Evolutionary conservation across 2,888 invertebrate genomes (phyloP).

Genomic region (Caenorhabditis japonica): DNA sequence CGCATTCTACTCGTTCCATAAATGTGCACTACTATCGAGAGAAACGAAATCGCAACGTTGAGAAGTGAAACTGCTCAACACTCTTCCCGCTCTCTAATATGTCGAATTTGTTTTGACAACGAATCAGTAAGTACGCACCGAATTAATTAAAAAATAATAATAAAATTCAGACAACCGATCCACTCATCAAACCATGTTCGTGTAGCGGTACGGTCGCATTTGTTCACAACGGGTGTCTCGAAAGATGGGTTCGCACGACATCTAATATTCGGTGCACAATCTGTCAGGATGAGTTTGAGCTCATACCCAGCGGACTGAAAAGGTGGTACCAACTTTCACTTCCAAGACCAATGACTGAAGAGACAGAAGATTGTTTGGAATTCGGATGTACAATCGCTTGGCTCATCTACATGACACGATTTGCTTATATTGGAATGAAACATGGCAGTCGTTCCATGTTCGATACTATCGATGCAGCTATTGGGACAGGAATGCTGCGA

Average conservation of each 20-base stretch:
- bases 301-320: slow-evolving; percentile 41
- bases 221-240: slow-evolving; percentile 58
- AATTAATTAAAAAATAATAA: background rate
- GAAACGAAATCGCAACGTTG: background rate
- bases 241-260: slow-evolving; percentile 58
- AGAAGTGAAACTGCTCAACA: background rate
- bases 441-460: slow-evolving; percentile 35
- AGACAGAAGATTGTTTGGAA: slow-evolving; percentile 53
- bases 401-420: slow-evolving; percentile 56
- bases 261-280: slow-evolving; percentile 45
- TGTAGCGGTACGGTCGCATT: slow-evolving; percentile 59
- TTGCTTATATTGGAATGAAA: slow-evolving; percentile 23
- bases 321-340: slow-evolving; percentile 32
- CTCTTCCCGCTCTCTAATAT: slow-evolving; percentile 29
- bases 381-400: slow-evolving; percentile 60
- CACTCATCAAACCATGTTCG: slow-evolving; percentile 56
- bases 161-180: slow-evolving; percentile 11
- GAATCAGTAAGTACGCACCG: slow-evolving; percentile 13
- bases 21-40: slow-evolving; percentile 38
- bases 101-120: slow-evolving; percentile 53
- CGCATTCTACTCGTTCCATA: slow-evolving; percentile 18
- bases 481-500: slow-evolving; percentile 39
- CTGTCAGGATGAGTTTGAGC: slow-evolving; percentile 45
- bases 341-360: slow-evolving; percentile 55
- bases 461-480: slow-evolving; percentile 24